Percentiles rank a stretch among this genome's conserved stretches.
Conservation (phyloP, 53 echinoderm and acorn worm species). For the Paelopatides confundens region DNA sequence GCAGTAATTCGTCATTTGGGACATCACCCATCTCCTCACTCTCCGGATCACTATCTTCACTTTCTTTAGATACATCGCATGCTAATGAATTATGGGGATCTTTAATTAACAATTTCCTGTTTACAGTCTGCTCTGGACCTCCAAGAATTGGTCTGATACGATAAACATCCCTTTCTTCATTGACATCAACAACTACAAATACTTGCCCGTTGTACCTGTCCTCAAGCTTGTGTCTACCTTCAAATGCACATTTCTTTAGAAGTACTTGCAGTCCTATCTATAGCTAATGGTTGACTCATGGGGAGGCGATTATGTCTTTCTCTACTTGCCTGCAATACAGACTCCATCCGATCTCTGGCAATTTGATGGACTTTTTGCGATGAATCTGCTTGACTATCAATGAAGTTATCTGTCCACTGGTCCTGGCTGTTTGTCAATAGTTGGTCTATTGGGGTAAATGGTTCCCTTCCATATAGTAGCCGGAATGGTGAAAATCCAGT, state of each 20-base stretch:
- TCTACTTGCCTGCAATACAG: background rate
- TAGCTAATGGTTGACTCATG: background rate
- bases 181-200: background rate
- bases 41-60: background rate
- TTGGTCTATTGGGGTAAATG: conserved; percentile 34
- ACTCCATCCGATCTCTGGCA: background rate
- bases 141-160: background rate
- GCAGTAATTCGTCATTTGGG: background rate
- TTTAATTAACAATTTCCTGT: background rate
- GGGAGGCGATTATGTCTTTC: background rate
- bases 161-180: background rate
- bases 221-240: background rate
- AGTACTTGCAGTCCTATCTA: background rate
- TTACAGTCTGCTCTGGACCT: background rate
- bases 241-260: background rate
- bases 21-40: background rate
- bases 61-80: no score
- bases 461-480: conserved; percentile 39
- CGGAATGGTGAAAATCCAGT: conserved; percentile 54
- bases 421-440: conserved; percentile 1
- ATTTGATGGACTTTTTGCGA: background rate
- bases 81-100: no score
- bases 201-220: background rate
- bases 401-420: conserved; percentile 40
- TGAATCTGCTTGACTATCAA: background rate